Evolutionary conservation across 2,113 vertebrate species (phyloP).

Genomic region (Rhizomys pruinosus): DNA sequence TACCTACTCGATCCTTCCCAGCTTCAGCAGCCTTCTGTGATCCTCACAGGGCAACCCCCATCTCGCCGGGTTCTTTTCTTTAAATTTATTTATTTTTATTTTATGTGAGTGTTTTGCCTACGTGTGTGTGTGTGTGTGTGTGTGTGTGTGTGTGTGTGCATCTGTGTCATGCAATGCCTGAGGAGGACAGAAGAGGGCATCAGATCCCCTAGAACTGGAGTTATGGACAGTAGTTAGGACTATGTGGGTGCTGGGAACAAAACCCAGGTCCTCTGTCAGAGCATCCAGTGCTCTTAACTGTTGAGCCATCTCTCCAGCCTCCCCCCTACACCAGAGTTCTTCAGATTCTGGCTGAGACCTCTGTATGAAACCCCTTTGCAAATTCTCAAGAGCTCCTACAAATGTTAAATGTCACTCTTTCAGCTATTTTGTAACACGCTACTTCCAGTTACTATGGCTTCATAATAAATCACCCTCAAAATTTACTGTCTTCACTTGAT

Average conservation of each 20-base stretch:
- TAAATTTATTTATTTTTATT: too few relatives aligned
- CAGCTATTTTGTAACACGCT: not conserved
- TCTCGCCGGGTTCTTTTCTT: not conserved
- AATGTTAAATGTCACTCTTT: not conserved
- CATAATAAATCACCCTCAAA: not conserved
- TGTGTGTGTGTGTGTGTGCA: too few relatives aligned
- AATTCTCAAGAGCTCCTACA: not conserved
- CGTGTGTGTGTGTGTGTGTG: too few relatives aligned
- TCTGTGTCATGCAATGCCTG: too few relatives aligned
- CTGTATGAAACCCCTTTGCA: not conserved
- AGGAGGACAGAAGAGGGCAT: too few relatives aligned
- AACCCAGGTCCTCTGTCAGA: too few relatives aligned
- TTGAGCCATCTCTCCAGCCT: too few relatives aligned
- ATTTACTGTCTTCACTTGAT: slow-evolving; percentile 14
- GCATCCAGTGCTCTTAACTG: too few relatives aligned
- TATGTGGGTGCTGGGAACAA: too few relatives aligned
- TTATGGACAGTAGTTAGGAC: too few relatives aligned
- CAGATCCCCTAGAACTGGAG: too few relatives aligned
- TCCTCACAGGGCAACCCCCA: not conserved
- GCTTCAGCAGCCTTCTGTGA: not conserved
- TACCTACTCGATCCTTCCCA: not conserved
- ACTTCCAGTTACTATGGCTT: not conserved
- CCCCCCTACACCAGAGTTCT: not conserved
- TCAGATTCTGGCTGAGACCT: not conserved
- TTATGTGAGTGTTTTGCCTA: too few relatives aligned